Evolutionary conservation across 2,113 vertebrate genomes (phyloP), one percentile per base, ranked within the genome.

Genomic region (Neoarius graeffei): DNA sequence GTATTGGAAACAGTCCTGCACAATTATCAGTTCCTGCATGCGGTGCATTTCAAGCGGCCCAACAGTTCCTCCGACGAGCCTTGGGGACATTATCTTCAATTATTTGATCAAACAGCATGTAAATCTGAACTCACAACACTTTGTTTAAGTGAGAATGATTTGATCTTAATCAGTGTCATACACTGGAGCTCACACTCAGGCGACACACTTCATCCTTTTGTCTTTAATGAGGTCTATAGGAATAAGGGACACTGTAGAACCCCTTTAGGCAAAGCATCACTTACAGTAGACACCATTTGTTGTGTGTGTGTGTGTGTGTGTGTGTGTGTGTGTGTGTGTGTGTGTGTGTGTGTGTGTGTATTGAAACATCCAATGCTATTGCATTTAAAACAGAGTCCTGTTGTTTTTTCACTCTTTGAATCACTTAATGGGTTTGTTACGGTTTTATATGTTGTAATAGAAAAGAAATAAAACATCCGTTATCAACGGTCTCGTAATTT

Each of bases 71-170:
- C 73, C 11, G n/a, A 79, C 1, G 1, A 1, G n/a, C 35, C 73
- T 52, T 1, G 4, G 42, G 59, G 73, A 66, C 59, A n/a, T 64
- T n/a, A 77, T 50, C 64, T 52, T 52, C 57, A 86, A 79, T 86
- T 86, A 86, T 86, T 54, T 64, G 59, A 86, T 54, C 73, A 64
- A 86, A 86, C 57, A 64, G 85, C 25, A 64, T 84, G 83, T 84
- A 71, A 71, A 84, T 71, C 52, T 69, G 66, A 20, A 19, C 4
- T 42, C 30, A 4, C 4, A 1, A 1, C 11, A 13, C 52, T 85
- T 17, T 59, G 23, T 48, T 85, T 73, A 3, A 76, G 6, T 4
- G 35, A 48, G 25, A 56, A 59, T 8, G 17, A 56, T 56, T 14
- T 56, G 52, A 81, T 64, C 56, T 74, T 57, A 27, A 80, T 80